These are phyloP conservation scores for Podarcis muralis DNA, from an alignment of 2,113 vertebrate species.

Conservation along the genomic window DNA sequence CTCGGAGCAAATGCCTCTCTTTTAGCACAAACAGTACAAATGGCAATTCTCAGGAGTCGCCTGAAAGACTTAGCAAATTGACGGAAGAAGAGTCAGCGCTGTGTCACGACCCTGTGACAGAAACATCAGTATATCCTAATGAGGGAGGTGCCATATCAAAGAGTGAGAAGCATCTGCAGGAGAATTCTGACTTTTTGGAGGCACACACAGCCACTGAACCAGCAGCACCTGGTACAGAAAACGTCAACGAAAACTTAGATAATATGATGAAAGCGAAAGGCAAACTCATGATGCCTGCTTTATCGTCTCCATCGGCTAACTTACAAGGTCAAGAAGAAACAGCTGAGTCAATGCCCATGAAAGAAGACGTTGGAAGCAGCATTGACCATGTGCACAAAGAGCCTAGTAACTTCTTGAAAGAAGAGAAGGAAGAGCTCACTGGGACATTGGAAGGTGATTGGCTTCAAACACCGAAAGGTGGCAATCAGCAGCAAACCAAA, in stretches of 20 bases:
- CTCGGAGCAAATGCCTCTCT: background rate
- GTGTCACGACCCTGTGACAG: background rate
- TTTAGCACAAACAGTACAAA: background rate
- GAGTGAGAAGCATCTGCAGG: background rate
- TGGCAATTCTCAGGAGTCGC: background rate
- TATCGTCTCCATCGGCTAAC: accelerated
- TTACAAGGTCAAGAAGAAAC: background rate
- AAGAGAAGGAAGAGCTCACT: background rate
- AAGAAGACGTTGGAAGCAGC: background rate
- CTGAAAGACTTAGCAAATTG: background rate
- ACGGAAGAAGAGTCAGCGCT: background rate
- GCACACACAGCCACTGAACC: background rate
- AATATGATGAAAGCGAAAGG: background rate
- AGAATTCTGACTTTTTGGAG: background rate
- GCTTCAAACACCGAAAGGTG: background rate
- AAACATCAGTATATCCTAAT: background rate
- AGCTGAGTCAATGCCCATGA: background rate
- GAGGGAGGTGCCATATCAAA: constrained; percentile 22
- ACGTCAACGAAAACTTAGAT: background rate
- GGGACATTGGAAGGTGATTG: background rate
- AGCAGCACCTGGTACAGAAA: background rate
- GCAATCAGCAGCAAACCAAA: background rate
- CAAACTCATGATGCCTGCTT: background rate
- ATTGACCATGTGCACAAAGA: constrained; percentile 1
- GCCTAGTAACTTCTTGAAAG: background rate